Conservation (phyloP, 1,140 invertebrate genomes). For the Physella acuta region DNA sequence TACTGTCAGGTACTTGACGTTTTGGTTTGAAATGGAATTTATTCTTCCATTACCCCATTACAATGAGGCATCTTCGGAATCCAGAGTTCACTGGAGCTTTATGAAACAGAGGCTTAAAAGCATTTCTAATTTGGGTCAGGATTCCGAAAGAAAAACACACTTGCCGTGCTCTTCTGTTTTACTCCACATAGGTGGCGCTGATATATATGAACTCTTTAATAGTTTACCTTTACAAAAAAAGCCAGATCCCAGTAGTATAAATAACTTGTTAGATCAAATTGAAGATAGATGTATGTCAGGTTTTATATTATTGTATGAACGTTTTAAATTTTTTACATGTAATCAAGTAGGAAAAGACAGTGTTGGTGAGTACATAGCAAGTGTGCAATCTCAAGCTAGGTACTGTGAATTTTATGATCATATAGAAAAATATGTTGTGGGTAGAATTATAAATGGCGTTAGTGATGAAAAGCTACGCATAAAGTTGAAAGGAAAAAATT, state of each 20-base stretch:
- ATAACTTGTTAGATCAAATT: background rate
- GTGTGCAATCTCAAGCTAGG: background rate
- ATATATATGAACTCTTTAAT: background rate
- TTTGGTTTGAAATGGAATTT: background rate
- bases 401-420: slow-evolving; percentile 7
- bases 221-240: background rate
- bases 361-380: background rate
- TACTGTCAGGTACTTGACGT: no score
- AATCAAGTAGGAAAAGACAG: background rate
- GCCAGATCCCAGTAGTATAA: background rate
- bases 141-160: background rate
- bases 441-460: slow-evolving; percentile 5
- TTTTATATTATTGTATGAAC: slow-evolving; percentile 15
- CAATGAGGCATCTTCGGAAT: background rate
- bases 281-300: slow-evolving; percentile 10
- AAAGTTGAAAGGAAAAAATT: background rate
- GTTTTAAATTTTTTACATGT: slow-evolving; percentile 13
- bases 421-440: background rate
- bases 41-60: background rate
- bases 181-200: background rate
- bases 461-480: background rate
- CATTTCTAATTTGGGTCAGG: background rate
- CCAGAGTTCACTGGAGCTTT: background rate
- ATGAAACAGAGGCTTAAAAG: slow-evolving; percentile 7
- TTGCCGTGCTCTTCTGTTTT: background rate